phyloP scores from a whole-genome alignment of 2,113 vertebrate genomes.

The Corythornis cristatus region DNA sequence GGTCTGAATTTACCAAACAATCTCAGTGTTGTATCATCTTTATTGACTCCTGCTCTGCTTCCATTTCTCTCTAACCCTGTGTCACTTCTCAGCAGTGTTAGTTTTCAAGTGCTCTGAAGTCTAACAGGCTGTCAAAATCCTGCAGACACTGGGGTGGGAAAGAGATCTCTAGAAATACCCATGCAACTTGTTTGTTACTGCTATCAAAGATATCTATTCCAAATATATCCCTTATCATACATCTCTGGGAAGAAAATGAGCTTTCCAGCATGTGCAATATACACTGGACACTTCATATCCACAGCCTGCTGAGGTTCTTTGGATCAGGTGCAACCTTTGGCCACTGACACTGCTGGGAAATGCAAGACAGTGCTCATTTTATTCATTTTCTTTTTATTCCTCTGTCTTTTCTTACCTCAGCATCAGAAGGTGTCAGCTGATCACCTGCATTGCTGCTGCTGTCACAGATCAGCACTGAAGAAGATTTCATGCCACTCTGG shows the following conservation, averaged over 20 bases:
- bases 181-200: background rate
- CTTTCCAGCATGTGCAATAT: background rate
- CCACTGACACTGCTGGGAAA: background rate
- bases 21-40: background rate
- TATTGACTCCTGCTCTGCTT: background rate
- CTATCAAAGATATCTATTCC: background rate
- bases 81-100: background rate
- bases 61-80: background rate
- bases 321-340: background rate
- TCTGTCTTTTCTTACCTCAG: constrained; percentile 64
- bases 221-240: background rate
- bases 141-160: background rate
- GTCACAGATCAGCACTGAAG: constrained; percentile 51
- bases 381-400: no score
- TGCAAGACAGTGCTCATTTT: background rate
- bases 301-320: background rate
- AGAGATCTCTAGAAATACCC: background rate
- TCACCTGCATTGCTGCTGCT: constrained; percentile 65
- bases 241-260: background rate
- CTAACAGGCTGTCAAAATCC: constrained; percentile 3
- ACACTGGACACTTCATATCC: background rate
- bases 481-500: constrained; percentile 60
- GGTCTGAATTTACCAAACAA: background rate
- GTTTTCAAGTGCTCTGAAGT: background rate
- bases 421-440: constrained; percentile 68